Base-by-base conservation (phyloP, 2,888 invertebrate species). In the Ennomos fuscantarius region DNA sequence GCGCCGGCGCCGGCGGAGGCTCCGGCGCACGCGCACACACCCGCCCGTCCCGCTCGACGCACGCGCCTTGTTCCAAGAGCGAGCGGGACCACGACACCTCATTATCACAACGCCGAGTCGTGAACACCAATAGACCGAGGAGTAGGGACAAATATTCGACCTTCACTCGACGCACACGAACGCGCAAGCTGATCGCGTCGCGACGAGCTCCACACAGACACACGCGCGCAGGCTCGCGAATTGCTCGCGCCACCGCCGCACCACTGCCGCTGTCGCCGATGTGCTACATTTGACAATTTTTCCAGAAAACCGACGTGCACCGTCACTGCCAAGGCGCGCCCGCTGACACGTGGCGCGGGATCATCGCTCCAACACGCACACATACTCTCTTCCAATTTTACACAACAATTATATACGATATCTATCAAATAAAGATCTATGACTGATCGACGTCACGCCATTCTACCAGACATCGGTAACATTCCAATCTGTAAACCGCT, bases 141-240 rank as follows among this genome's bases (percentile, higher is more conserved):
- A 90, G 91, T 89, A 87, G 89, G 90, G 91, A 88, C 86, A 82
- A 88, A 86, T 89, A 90, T 90, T 90, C 92, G 92, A 92, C 91
- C 92, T 93, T 92, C 92, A 92, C 89, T 92, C 72, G 66, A 88
- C 86, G 85, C 90, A 84, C 89, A 88, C 87, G 81, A 84, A 73
- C 74, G 78, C 80, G 79, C 77, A 69, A 73, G 72, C 64, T 73
- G 78, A 76, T 78, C 76, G 75, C 82, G 81, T 84, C 79, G 79
- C 79, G 79, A 79, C 79, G 76, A 78, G 76, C 75, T 73, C 70
- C 89, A 81, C 81, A 87, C 86, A 83, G 72, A 81, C 81, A 87
- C 86, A 83, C 73, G 74, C 78, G 73, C 80, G 48, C 50, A 48
- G 72, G 73, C 63, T 84, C 77, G 86, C 85, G 82, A 86, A 84